Evolutionary conservation across 2,113 vertebrate species (phyloP).

Genomic region (Chauna torquata): DNA sequence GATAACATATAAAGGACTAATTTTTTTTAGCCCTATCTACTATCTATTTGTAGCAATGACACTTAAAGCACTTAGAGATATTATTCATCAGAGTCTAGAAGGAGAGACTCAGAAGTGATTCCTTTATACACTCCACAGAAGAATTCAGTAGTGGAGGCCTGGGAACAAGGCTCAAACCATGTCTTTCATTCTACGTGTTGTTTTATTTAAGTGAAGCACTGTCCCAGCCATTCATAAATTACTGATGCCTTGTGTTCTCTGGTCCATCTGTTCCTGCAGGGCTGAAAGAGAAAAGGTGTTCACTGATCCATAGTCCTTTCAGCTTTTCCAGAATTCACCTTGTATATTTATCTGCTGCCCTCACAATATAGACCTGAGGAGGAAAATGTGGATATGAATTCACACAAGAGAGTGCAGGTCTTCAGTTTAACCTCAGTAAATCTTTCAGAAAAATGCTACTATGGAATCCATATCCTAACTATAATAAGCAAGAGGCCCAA

Average conservation of each 20-base stretch:
- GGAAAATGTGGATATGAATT: neutral
- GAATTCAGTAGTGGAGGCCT: neutral
- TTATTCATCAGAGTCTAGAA: neutral
- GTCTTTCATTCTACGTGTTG: constrained; percentile 3
- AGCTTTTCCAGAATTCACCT: neutral
- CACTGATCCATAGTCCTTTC: neutral
- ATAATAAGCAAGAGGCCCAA: neutral
- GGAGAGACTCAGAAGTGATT: neutral
- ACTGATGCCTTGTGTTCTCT: neutral
- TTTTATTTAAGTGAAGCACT: constrained; percentile 12
- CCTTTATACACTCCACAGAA: neutral
- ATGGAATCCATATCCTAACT: neutral
- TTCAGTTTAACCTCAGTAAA: neutral
- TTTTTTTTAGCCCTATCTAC: neutral
- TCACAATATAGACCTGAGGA: neutral
- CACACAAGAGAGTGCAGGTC: neutral
- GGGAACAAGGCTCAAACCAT: neutral
- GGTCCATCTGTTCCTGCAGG: constrained; percentile 15
- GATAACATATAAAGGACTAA: neutral
- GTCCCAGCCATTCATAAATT: constrained; percentile 31
- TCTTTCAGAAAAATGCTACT: neutral
- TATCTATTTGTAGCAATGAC: neutral
- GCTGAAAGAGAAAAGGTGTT: neutral
- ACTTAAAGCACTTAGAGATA: neutral
- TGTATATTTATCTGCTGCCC: neutral